phyloP scores from a whole-genome alignment of 2,797 vertebrate genomes.

The Sebastes taczanowskii region DNA sequence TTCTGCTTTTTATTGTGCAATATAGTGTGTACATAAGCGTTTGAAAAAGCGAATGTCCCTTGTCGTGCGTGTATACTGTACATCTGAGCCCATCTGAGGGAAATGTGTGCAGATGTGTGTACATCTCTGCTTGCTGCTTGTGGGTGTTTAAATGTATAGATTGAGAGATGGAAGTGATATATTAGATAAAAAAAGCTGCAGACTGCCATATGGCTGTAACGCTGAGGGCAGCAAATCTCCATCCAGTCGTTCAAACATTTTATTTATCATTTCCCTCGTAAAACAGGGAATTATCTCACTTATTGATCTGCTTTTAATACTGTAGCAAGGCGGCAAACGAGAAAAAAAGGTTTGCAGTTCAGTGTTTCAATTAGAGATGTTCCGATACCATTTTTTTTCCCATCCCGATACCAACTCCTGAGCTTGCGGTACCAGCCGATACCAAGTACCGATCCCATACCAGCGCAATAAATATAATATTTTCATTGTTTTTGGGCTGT shows the following conservation, averaged over 20 bases:
- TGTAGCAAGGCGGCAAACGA: neutral
- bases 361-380: neutral
- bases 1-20: neutral
- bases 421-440: no score
- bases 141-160: conserved; percentile 42
- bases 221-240: conserved; percentile 24
- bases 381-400: no score
- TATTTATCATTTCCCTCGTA: conserved; percentile 10
- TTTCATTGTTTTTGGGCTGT: no score
- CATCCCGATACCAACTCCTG: no score
- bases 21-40: neutral
- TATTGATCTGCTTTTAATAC: neutral
- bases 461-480: no score
- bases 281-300: neutral
- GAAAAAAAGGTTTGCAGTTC: neutral
- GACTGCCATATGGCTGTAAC: conserved; percentile 35
- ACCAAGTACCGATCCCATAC: no score
- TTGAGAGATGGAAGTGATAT: conserved; percentile 25
- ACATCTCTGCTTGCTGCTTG: conserved; percentile 30
- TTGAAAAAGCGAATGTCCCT: neutral
- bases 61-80: neutral
- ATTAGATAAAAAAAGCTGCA: conserved; percentile 21
- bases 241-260: conserved; percentile 10
- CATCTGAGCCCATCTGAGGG: neutral
- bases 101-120: neutral